A percentile compares a stretch with the other conserved stretches of the same genome.
These are phyloP conservation scores for Glaucidium brasilianum DNA, from an alignment of 2,113 vertebrate genomes.

Conservation along the genomic window DNA sequence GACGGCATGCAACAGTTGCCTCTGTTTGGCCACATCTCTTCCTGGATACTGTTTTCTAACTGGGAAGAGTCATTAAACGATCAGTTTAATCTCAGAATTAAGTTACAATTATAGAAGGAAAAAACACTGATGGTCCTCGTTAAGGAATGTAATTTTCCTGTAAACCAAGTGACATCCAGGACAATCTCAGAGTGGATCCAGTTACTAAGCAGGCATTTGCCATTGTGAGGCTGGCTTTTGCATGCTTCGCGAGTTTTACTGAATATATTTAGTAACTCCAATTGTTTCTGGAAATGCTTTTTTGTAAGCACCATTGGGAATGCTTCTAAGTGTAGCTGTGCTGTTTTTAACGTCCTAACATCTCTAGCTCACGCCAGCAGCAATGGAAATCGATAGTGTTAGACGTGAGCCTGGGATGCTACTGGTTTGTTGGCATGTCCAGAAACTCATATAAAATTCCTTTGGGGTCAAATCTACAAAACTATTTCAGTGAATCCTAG, in stretches of 20 bases:
- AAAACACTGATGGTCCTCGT: background rate
- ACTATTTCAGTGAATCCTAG: background rate
- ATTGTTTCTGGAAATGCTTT: slow-evolving; percentile 9
- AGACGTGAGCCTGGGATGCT: background rate
- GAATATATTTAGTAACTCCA: slow-evolving; percentile 43
- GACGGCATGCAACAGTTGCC: accelerated
- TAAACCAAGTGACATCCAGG: background rate
- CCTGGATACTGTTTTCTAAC: background rate
- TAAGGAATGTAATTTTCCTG: background rate
- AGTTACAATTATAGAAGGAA: background rate
- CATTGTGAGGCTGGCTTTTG: background rate
- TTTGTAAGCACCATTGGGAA: background rate
- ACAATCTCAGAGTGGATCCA: background rate
- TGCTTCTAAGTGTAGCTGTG: background rate
- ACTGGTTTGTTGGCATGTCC: background rate
- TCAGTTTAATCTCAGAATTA: background rate
- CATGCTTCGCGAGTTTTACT: background rate
- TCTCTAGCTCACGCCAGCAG: background rate
- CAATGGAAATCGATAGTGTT: background rate
- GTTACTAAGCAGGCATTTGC: background rate
- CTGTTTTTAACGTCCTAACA: background rate
- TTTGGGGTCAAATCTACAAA: background rate
- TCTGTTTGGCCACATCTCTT: background rate
- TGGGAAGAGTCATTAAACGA: background rate
- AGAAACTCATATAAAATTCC: background rate